phyloP scores from a whole-genome alignment of 2,113 vertebrate genomes.

The Junco hyemalis region DNA sequence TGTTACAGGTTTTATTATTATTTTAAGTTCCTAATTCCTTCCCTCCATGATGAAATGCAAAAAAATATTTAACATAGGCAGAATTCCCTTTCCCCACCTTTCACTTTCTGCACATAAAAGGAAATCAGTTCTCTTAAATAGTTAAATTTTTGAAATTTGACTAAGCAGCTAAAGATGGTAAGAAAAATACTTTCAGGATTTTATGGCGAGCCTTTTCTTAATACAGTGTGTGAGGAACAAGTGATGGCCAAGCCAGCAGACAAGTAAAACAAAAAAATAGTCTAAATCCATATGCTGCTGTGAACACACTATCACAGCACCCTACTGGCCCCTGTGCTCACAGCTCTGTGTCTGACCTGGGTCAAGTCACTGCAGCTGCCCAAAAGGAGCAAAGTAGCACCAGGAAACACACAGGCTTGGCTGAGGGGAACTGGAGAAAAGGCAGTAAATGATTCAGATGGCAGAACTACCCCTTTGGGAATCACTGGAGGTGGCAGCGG shows the following conservation, averaged over 20 bases:
- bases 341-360: not conserved
- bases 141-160: constrained; percentile 19
- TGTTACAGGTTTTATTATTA: constrained; percentile 7
- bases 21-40: not conserved
- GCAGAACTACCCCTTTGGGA: not conserved
- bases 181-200: not conserved
- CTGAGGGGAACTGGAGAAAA: not conserved
- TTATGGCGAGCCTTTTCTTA: not conserved
- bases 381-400: not conserved
- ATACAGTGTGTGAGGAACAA: not conserved
- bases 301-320: not conserved
- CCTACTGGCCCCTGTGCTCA: not conserved
- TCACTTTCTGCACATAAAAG: not conserved
- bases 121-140: not conserved
- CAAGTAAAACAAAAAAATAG: not conserved
- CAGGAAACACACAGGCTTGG: accelerated
- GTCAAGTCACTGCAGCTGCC: not conserved
- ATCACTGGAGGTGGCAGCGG: not conserved
- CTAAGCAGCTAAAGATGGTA: constrained; percentile 3
- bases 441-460: not conserved
- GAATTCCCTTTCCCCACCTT: constrained; percentile 8
- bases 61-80: not conserved
- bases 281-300: not conserved
- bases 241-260: not conserved
- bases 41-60: not conserved